Evolutionary conservation across 2,888 invertebrate species (phyloP).

Genomic region (Cosmia trapezina): DNA sequence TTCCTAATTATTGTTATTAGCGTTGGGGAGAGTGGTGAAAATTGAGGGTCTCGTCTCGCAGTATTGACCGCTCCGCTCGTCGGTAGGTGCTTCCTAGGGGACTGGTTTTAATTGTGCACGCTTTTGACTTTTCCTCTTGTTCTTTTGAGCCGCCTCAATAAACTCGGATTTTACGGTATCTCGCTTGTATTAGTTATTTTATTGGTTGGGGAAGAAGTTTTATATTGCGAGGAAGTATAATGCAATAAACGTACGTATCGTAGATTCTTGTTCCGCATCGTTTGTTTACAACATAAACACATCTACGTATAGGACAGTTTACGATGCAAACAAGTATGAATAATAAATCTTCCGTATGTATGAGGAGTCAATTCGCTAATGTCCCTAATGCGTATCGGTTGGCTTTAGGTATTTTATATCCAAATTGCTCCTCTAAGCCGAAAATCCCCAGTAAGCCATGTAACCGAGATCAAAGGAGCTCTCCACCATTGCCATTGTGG

Average conservation of each 20-base stretch:
- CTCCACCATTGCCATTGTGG: conserved; percentile 88
- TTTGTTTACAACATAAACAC: conserved; percentile 17
- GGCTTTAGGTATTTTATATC: conserved; percentile 87
- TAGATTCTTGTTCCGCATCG: conserved; percentile 17
- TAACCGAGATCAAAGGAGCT: conserved; percentile 89
- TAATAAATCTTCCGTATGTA: conserved; percentile 22
- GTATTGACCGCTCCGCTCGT: conserved; percentile 88
- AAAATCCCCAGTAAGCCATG: conserved; percentile 88
- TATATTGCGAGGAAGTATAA: conserved; percentile 60
- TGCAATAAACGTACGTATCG: conserved; percentile 35
- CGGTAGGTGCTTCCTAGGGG: conserved; percentile 82
- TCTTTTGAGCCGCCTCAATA: conserved; percentile 88
- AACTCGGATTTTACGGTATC: conserved; percentile 87
- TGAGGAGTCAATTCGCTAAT: conserved; percentile 85
- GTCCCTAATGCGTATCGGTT: conserved; percentile 85
- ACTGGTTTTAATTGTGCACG: conserved; percentile 88
- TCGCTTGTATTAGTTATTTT: conserved; percentile 82
- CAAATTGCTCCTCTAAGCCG: conserved; percentile 86
- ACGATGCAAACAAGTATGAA: conserved; percentile 14
- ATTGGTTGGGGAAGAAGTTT: conserved; percentile 74
- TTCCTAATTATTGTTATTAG: conserved; percentile 91
- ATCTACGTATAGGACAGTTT: conserved; percentile 14
- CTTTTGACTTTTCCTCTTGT: conserved; percentile 89
- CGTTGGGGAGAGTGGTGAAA: conserved; percentile 89
- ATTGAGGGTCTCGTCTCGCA: conserved; percentile 88